Percentiles rank a stretch among this genome's conserved stretches.
phyloP scores from a whole-genome alignment of 2,888 invertebrate genomes.

The Eledona agricola region DNA sequence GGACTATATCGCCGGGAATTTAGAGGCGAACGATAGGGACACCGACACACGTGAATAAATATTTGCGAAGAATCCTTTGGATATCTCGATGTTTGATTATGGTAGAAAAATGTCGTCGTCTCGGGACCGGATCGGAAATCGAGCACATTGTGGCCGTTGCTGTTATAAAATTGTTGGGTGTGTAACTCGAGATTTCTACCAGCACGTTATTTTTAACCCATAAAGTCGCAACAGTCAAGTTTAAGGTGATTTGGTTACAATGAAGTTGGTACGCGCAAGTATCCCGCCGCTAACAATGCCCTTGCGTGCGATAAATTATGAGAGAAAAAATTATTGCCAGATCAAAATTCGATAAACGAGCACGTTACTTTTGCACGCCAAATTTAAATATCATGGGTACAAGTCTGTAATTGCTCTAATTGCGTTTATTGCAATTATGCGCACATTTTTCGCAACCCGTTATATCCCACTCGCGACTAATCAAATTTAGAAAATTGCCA shows the following conservation, averaged over 20 bases:
- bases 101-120: slow-evolving; percentile 16
- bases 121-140: slow-evolving; percentile 10
- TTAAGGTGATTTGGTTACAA: slow-evolving; percentile 21
- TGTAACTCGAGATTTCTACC: slow-evolving; percentile 16
- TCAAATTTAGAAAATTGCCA: too few relatives aligned
- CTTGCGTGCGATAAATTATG: slow-evolving; percentile 55
- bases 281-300: slow-evolving; percentile 40
- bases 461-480: too few relatives aligned
- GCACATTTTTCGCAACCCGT: too few relatives aligned
- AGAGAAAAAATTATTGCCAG: slow-evolving; percentile 49
- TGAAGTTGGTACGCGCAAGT: slow-evolving; percentile 30
- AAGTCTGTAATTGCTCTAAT: slow-evolving; percentile 14
- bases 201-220: slow-evolving; percentile 11
- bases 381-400: slow-evolving; percentile 51
- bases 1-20: slow-evolving; percentile 7
- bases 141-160: slow-evolving; percentile 1
- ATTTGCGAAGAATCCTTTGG: slow-evolving; percentile 34
- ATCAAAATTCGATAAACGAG: slow-evolving; percentile 54
- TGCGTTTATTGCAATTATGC: too few relatives aligned
- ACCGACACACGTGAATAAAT: slow-evolving; percentile 34
- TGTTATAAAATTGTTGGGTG: slow-evolving; percentile 2
- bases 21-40: slow-evolving; percentile 11
- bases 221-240: slow-evolving; percentile 13
- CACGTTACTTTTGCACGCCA: slow-evolving; percentile 51
- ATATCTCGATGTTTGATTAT: slow-evolving; percentile 29